Evolutionary conservation across 2,888 invertebrate genomes (phyloP).

Genomic region (Pammene aurita): DNA sequence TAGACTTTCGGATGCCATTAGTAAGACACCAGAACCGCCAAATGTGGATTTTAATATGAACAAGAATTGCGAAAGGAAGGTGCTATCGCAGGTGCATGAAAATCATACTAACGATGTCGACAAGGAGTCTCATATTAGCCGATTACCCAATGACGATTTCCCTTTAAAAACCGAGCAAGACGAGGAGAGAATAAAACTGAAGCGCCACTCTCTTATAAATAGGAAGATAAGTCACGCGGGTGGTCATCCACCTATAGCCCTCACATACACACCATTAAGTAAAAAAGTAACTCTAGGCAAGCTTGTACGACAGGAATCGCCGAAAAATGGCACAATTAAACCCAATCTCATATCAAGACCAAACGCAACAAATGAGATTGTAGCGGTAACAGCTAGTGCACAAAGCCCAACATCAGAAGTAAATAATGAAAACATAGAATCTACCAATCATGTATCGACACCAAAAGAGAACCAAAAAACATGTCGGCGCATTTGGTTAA

Average conservation of each 20-base stretch:
- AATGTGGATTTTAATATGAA: slow-evolving; percentile 32
- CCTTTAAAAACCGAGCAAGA: slow-evolving; percentile 45
- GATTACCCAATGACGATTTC: slow-evolving; percentile 42
- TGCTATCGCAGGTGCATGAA: slow-evolving; percentile 63
- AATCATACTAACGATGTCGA: slow-evolving; percentile 46
- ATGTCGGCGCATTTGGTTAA: slow-evolving; percentile 56
- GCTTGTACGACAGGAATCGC: slow-evolving; percentile 11
- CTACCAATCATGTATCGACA: slow-evolving; percentile 6
- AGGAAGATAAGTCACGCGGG: slow-evolving; percentile 57
- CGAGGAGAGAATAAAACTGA: slow-evolving; percentile 59
- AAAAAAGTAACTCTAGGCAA: slow-evolving; percentile 33
- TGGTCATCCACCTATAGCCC: slow-evolving; percentile 58
- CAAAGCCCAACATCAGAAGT: slow-evolving; percentile 16
- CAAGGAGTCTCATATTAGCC: slow-evolving; percentile 44
- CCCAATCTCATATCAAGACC: background rate
- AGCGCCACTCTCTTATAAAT: slow-evolving; percentile 65
- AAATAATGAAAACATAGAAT: slow-evolving; percentile 32
- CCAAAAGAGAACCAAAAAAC: slow-evolving; percentile 36
- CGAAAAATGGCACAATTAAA: slow-evolving; percentile 23
- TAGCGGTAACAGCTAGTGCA: background rate
- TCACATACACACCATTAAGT: slow-evolving; percentile 57
- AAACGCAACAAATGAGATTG: slow-evolving; percentile 7
- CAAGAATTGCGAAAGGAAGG: slow-evolving; percentile 49
- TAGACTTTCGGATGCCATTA: slow-evolving; percentile 2
- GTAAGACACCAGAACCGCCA: background rate